A percentile compares a stretch with the other conserved stretches of the same genome.
These are phyloP conservation scores for Pristionchus japonicus DNA, from an alignment of 2,888 invertebrate genomes.

Conservation along the genomic window DNA sequence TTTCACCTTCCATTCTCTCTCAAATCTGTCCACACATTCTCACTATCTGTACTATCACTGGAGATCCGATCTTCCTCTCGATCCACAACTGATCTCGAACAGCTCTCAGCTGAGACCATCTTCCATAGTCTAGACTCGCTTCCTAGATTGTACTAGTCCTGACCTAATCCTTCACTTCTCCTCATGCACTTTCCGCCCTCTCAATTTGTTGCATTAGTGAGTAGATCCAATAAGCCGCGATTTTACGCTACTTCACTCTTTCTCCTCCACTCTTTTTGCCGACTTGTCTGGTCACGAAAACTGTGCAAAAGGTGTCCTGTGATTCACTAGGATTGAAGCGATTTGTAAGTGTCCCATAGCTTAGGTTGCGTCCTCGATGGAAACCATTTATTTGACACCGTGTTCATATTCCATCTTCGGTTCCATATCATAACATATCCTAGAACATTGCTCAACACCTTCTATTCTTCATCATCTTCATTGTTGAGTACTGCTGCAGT, in stretches of 20 bases:
- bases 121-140: background rate
- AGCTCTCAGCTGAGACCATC: background rate
- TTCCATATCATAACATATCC: too few species aligned
- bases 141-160: background rate
- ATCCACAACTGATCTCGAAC: background rate
- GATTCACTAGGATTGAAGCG: too few species aligned
- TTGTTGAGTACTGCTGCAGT: background rate
- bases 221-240: constrained; percentile 4
- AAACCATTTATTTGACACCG: too few species aligned
- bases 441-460: background rate
- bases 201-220: constrained; percentile 31
- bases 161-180: background rate
- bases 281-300: background rate
- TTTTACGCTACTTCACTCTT: constrained; percentile 2
- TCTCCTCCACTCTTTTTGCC: background rate
- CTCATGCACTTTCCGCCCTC: background rate
- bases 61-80: background rate
- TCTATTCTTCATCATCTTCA: background rate
- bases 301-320: too few species aligned
- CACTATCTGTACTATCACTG: constrained; percentile 34
- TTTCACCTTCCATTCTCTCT: background rate
- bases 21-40: constrained; percentile 7
- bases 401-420: too few species aligned
- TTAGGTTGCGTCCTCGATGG: too few species aligned
- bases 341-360: too few species aligned